Evolutionary conservation across 1,140 invertebrate species (phyloP), one percentile per base, ranked within the genome.

Genomic region (Ceratosolen fusciceps): DNA sequence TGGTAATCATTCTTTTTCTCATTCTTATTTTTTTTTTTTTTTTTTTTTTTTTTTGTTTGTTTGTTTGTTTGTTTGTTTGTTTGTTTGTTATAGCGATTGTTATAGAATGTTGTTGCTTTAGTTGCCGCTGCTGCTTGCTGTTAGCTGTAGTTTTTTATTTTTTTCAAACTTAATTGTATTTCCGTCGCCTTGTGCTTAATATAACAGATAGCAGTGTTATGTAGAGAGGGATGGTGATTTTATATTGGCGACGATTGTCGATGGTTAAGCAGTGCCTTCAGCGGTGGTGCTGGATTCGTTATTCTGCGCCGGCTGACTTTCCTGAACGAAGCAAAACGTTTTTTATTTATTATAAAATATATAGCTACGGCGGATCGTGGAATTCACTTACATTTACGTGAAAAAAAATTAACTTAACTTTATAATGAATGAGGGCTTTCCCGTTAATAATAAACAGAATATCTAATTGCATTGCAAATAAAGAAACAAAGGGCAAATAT

Each of bases 241-340:
- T 76, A 62, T 72, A n/a, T 39, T 78, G 70, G 83, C 80, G 83
- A 81, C 82, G 83, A 84, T 72, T 82, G 83, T 80, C 83, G 82
- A 83, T 84, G 82, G 82, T 90, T 92, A 92, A 90, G 91, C 90
- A 86, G 90, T 90, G 90, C 91, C 91, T 86, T 93, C 90, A 73
- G 91, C 24, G 54, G 91, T 71, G 60, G 65, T 56, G 37, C 75
- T 80, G 58, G 78, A 74, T 75, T 65, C 90, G 83, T 91, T 89
- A 81, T 91, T 90, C 84, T 91, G 89, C 86, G 91, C 91, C 82
- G 90, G 88, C 83, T 92, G 92, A 84, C 87, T 90, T 49, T 92
- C 91, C 91, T 92, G 84, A 67, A 65, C 58, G 60, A 54, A 79
- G 31, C 34, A 68, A 77, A 76, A 43, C 37, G 19, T 37, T 78